These are phyloP conservation scores for Catharus minimus DNA, from an alignment of 2,113 vertebrate genomes.

Conservation along the genomic window DNA sequence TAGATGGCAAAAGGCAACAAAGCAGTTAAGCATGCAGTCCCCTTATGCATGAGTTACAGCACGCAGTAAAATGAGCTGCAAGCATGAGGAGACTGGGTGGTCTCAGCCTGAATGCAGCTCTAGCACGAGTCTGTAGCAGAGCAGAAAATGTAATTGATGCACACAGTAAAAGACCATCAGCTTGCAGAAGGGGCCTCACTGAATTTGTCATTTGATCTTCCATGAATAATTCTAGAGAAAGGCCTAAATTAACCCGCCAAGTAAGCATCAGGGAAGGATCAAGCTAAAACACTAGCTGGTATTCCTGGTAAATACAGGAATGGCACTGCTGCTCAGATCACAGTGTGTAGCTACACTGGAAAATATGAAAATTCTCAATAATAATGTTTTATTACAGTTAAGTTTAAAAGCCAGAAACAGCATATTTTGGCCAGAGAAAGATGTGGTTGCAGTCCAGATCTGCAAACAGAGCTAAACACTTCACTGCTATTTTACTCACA, in stretches of 20 bases:
- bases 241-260: not conserved
- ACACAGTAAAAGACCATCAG: not conserved
- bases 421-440: not conserved
- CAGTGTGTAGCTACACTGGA: not conserved
- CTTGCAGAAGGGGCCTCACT: not conserved
- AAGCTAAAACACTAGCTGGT: not conserved
- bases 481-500: not conserved
- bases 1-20: not conserved
- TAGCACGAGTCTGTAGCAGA: fast-evolving
- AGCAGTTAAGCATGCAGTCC: not conserved
- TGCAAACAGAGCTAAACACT: not conserved
- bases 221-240: not conserved
- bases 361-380: not conserved
- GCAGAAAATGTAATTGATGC: not conserved
- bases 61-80: not conserved
- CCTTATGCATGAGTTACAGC: not conserved
- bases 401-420: not conserved
- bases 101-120: not conserved
- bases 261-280: not conserved
- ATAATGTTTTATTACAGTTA: not conserved
- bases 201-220: not conserved
- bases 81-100: fast-evolving
- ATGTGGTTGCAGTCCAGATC: not conserved
- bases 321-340: not conserved
- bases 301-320: not conserved